Evolutionary conservation across 2,113 vertebrate species (phyloP), one percentile per base, ranked within the genome.

Genomic region (Trogon melanurus): DNA sequence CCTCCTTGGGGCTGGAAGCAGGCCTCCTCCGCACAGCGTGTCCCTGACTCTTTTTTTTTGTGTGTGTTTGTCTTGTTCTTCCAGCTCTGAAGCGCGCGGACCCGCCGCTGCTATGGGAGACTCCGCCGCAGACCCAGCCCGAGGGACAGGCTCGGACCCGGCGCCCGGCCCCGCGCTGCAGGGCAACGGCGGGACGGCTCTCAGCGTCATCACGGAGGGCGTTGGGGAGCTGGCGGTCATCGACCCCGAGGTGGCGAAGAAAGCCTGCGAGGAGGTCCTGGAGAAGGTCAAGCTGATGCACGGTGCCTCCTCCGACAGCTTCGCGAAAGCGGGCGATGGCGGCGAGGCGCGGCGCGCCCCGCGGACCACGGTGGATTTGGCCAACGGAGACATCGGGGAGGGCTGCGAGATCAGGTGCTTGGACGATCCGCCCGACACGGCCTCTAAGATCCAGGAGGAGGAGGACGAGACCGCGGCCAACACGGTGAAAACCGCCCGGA

Each of bases 241-340:
- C 23, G 99, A 99, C 91, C 94, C 98, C 0, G 99, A 99, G 96
- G 98, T 99, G 94, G 99, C 99, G 1, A 97, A 98, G 79, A 98
- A 96, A 14, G 99, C 99, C 27, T 99, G 99, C 51, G 97, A 98
- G 87, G 98, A 99, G 30, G 99, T 99, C 1, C 97, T 99, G 93
- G 98, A 99, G 97, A 99, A 99, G 91, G 99, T 99, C 9, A 99
- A 98, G 92, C 48, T 98, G 72, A 95, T 98, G 57, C 98, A 94
- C 8, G 79, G 98, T 1, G 27, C 75, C 23, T 85, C 93, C 11
- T 66, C 91, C 0, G 95, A 94, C n/a, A 78, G 96, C 9, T 57
- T 54, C 4, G 21, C 41, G 3, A 41, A n/a, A 11, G 4, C 5
- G 0, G 58, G 11, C 3, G 53, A 36, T 0, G 64, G 82, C 60